Base-by-base conservation (phyloP, 2,888 invertebrate genomes). In the Thelaira solivaga region DNA sequence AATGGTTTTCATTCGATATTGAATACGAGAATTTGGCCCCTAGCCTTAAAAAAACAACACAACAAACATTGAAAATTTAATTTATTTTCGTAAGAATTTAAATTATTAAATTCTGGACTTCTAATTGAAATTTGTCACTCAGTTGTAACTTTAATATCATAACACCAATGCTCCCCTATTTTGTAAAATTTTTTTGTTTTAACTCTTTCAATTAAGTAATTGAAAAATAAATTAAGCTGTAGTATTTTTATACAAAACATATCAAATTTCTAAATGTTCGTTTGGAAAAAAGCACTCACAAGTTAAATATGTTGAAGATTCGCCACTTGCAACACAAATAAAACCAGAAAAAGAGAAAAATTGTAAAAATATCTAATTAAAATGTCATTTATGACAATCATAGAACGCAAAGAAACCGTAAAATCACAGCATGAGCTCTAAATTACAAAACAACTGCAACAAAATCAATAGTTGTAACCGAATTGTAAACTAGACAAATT, bases 391-490 rank as follows among this genome's bases (percentile, higher is more conserved):
- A 62, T 73, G 61, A 61, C 49, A 67, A 53, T 59, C 26, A 18
- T 18, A 69, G 34, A n/a, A 71, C 47, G 49, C 26, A 39, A 34
- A 55, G 62, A 75, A 75, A 55, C 76, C 64, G 43, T 71, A 72
- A 20, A 77, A 77, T 77, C 77, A 77, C 77, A 77, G 76, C 76
- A 67, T 67, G 76, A 53, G 49, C 16, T 51, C 57, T 26, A 69
- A 64, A 73, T 77, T 64, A 68, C 11, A 65, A 41, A 53, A 36
- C 34, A 62, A 41, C 8, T 51, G 47, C 29, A 26, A 67, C 39
- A 67, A 64, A n/a, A 45, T 36, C 13, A 51, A 43, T n/a, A 20
- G 55, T 22, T 62, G 61, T 51, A 51, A 51, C 31, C 22, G 41
- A 53, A n/a, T 57, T 72, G 55, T 64, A 65, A 73, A 59, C 26